Evolutionary conservation across 2,888 invertebrate species (phyloP).

Genomic region (Chouioia cunea): DNA sequence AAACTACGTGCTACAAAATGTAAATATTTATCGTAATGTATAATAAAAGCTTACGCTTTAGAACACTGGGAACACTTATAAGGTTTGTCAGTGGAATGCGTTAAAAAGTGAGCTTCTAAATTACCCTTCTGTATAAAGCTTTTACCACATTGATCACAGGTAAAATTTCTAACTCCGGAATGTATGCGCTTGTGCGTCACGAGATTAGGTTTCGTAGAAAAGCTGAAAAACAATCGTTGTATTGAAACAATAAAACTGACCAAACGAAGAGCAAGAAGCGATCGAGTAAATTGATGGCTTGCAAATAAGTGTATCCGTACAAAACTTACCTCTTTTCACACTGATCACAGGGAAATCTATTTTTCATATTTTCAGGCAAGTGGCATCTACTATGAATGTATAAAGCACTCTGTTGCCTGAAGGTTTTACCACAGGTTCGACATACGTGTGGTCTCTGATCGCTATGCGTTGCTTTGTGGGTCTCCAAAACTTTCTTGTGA

Average conservation of each 20-base stretch:
- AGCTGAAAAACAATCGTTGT: slow-evolving; percentile 56
- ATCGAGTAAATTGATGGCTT: too few relatives aligned
- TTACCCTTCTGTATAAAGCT: slow-evolving; percentile 74
- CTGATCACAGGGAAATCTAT: slow-evolving; percentile 73
- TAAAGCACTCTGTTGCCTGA: slow-evolving; percentile 72
- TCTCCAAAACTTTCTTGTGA: slow-evolving; percentile 69
- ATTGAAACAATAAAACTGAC: neutral
- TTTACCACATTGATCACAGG: slow-evolving; percentile 74
- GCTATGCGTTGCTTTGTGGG: slow-evolving; percentile 70
- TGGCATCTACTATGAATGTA: slow-evolving; percentile 72
- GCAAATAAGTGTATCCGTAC: neutral
- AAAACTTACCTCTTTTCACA: slow-evolving; percentile 71
- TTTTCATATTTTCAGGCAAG: slow-evolving; percentile 72
- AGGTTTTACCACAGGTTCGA: slow-evolving; percentile 72
- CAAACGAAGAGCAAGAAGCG: too few relatives aligned
- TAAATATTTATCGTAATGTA: too few relatives aligned
- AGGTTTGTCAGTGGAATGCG: slow-evolving; percentile 71
- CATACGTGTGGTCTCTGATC: slow-evolving; percentile 71
- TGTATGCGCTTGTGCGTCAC: slow-evolving; percentile 73
- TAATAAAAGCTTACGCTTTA: slow-evolving; percentile 65
- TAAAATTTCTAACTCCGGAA: slow-evolving; percentile 71
- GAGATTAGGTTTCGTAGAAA: slow-evolving; percentile 73
- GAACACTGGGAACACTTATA: slow-evolving; percentile 70
- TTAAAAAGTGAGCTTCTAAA: slow-evolving; percentile 72
- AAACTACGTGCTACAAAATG: too few relatives aligned